Evolutionary conservation across 1,140 invertebrate genomes (phyloP).

Genomic region (Drosophila hydei): DNA sequence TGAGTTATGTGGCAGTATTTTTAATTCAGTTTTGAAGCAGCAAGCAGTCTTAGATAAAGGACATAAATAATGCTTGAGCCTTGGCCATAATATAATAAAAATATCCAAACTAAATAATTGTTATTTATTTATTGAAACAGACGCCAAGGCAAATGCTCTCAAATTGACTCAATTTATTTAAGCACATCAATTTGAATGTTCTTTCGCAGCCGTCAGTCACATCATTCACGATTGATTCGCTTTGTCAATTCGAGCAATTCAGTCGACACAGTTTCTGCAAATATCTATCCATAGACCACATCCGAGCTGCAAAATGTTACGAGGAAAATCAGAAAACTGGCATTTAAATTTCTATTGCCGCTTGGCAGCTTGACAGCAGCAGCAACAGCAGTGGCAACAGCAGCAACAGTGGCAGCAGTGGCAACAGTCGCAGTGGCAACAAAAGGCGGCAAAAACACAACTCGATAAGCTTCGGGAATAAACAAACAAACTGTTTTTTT

Average conservation of each 20-base stretch:
- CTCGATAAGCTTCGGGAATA: constrained; percentile 15
- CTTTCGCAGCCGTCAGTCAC: constrained; percentile 14
- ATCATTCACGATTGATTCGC: constrained; percentile 41
- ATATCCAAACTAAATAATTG: neutral
- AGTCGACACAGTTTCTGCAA: constrained; percentile 27
- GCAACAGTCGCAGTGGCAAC: neutral
- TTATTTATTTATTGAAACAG: neutral
- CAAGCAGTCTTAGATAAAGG: neutral
- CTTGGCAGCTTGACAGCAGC: constrained; percentile 45
- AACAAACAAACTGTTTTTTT: constrained; percentile 20
- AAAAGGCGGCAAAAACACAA: constrained; percentile 27
- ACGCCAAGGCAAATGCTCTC: neutral
- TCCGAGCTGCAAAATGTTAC: constrained; percentile 13
- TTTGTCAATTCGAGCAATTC: constrained; percentile 29
- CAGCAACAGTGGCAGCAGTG: neutral
- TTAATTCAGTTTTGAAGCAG: constrained; percentile 18
- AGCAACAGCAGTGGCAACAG: neutral
- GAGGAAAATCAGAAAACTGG: constrained; percentile 34
- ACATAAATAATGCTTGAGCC: neutral
- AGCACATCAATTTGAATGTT: constrained; percentile 3
- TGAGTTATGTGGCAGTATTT: constrained; percentile 52
- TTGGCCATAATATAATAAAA: neutral
- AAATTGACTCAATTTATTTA: constrained; percentile 1
- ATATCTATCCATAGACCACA: constrained; percentile 36
- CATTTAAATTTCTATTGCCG: constrained; percentile 54